phyloP scores from a whole-genome alignment of 2,113 vertebrate genomes.

The Oreochromis aureus region DNA sequence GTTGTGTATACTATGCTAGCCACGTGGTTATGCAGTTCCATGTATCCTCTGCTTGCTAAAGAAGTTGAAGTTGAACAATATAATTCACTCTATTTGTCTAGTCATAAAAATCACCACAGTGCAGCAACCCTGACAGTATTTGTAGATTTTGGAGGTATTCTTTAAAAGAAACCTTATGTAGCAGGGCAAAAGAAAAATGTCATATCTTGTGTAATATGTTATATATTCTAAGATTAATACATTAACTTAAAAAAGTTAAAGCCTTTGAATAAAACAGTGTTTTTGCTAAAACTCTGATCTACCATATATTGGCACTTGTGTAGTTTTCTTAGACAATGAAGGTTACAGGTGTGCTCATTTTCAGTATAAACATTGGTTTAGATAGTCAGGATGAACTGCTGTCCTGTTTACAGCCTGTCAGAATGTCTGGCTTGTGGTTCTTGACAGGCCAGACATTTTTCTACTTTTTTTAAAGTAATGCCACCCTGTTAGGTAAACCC shows the following conservation, averaged over 20 bases:
- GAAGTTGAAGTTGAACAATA: neutral
- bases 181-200: neutral
- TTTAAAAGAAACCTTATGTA: neutral
- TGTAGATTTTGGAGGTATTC: neutral
- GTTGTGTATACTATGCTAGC: neutral
- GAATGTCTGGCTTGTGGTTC: neutral
- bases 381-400: neutral
- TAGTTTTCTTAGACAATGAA: neutral
- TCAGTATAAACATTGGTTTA: neutral
- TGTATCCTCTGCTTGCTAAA: neutral
- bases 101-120: neutral
- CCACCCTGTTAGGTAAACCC: neutral
- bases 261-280: neutral
- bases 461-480: neutral
- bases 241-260: neutral
- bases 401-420: neutral
- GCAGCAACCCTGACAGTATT: neutral
- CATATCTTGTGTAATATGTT: neutral
- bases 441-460: neutral
- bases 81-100: neutral
- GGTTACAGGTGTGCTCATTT: neutral
- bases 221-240: neutral
- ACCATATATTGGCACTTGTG: neutral
- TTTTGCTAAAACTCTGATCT: neutral
- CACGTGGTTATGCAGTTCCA: neutral